Base-by-base conservation (phyloP, 2,113 vertebrate species). In the Pholis gunnellus region DNA sequence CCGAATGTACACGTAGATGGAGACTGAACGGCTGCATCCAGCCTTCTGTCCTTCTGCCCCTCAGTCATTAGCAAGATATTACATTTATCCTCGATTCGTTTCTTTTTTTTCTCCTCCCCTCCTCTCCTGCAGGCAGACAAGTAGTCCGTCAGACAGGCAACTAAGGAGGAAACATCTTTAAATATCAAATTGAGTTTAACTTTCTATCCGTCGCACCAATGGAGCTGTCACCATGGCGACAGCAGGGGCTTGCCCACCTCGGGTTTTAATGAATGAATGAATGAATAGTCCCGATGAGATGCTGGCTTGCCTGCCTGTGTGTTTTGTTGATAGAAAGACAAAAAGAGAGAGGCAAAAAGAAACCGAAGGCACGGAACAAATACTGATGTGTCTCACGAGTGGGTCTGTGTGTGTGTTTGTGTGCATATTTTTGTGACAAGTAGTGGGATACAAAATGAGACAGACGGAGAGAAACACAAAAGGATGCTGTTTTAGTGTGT, bases 21-120 rank as follows among this genome's bases (percentile, higher is more conserved):
- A 66, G 25, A 79, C 34, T 64, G 20, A 86, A 68, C 0, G 14
- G 29, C 67, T 57, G 38, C 46, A 31, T 15, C 18, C 2, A 1
- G 57, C 27, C 6, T 56, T 61, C 75, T 76, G 31, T 83, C 54
- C 70, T 42, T 65, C 44, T 61, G 48, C 61, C 82, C 87, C 72
- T 77, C 60, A 83, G 75, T 79, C 76, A 72, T 85, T 83, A 85
- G 44, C n/a, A 71, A 75, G 57, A 88, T 87, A 89, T 88, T 84
- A 79, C 31, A 78, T 60, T 54, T 83, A 31, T 71, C 40, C 34
- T 27, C 11, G 1, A 50, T 74, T 52, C 15, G 66, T 18, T 72
- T 4, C 31, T 59, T 34, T 34, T 34, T 6, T 29, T 29, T n/a
- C 25, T 25, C 25, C 52, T n/a, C 22, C 9, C 40, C 34, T 36